Evolutionary conservation across 2,113 vertebrate species (phyloP).

Genomic region (Seriola quinqueradiata): DNA sequence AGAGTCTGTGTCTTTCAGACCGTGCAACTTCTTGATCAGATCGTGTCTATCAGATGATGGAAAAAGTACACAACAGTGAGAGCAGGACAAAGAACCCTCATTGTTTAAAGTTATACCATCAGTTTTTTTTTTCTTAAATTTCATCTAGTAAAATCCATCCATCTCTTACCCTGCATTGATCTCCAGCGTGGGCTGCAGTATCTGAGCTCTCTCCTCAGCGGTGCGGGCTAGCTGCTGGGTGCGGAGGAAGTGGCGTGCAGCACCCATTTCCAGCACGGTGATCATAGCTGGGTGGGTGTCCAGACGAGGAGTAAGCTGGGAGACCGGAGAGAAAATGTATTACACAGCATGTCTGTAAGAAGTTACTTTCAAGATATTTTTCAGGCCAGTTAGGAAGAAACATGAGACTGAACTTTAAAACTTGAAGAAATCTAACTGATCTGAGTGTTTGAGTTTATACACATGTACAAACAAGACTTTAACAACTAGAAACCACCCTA

Average conservation of each 20-base stretch:
- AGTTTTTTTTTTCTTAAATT: background rate
- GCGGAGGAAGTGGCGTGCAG: slow-evolving; percentile 95
- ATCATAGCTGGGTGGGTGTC: slow-evolving; percentile 98
- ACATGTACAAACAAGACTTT: too few relatives aligned
- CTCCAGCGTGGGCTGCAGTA: slow-evolving; percentile 97
- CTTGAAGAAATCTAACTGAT: background rate
- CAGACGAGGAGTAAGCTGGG: slow-evolving; percentile 91
- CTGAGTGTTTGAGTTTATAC: too few relatives aligned
- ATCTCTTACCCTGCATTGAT: slow-evolving; percentile 91
- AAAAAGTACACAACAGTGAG: background rate
- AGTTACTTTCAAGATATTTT: background rate
- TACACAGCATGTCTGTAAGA: background rate
- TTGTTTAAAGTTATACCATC: background rate
- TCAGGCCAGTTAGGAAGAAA: background rate
- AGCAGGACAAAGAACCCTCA: background rate
- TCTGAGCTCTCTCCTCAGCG: slow-evolving; percentile 92
- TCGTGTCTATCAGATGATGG: slow-evolving; percentile 83
- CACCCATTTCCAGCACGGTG: slow-evolving; percentile 98
- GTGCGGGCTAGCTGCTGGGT: slow-evolving; percentile 95
- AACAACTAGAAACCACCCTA: background rate
- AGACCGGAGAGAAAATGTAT: background rate
- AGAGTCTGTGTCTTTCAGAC: slow-evolving; percentile 87
- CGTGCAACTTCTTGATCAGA: slow-evolving; percentile 91
- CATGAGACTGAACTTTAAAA: background rate
- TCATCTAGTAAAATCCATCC: background rate